Evolutionary conservation across 1,140 invertebrate species (phyloP).

Genomic region (Spodoptera frugiperda): DNA sequence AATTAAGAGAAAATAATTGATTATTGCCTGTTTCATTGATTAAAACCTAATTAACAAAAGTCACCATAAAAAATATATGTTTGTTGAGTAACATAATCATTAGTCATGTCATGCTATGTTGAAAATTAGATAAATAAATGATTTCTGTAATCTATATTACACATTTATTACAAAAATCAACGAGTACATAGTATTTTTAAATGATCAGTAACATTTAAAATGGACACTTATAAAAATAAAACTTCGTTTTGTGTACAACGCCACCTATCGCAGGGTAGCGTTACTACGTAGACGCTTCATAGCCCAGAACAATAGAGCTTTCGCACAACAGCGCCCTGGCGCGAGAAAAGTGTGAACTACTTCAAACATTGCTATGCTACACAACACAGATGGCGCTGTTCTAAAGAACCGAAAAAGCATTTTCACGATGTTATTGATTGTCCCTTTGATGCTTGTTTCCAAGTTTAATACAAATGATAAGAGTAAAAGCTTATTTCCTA

Average conservation of each 20-base stretch:
- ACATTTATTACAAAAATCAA: no score
- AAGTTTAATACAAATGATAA: constrained; percentile 44
- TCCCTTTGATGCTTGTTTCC: constrained; percentile 48
- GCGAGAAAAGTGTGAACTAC: constrained; percentile 43
- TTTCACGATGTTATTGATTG: constrained; percentile 54
- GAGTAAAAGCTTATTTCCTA: constrained; percentile 43
- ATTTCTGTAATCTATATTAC: no score
- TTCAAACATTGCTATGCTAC: not conserved
- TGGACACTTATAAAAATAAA: no score
- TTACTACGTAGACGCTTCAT: not conserved
- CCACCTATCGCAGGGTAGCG: constrained; percentile 49
- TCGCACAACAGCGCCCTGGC: constrained; percentile 35
- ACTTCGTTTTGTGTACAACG: constrained; percentile 6
- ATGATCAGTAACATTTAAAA: no score
- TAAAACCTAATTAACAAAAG: no score
- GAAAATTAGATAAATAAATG: no score
- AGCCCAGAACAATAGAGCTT: not conserved
- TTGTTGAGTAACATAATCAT: no score
- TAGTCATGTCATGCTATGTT: no score
- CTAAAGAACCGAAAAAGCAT: constrained; percentile 15
- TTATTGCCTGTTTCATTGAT: no score
- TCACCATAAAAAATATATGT: no score
- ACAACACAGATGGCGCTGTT: constrained; percentile 61
- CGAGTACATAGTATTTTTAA: no score
- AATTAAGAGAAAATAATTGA: no score